Base-by-base conservation (phyloP, 2,113 vertebrate species). In the Cisticola juncidis region DNA sequence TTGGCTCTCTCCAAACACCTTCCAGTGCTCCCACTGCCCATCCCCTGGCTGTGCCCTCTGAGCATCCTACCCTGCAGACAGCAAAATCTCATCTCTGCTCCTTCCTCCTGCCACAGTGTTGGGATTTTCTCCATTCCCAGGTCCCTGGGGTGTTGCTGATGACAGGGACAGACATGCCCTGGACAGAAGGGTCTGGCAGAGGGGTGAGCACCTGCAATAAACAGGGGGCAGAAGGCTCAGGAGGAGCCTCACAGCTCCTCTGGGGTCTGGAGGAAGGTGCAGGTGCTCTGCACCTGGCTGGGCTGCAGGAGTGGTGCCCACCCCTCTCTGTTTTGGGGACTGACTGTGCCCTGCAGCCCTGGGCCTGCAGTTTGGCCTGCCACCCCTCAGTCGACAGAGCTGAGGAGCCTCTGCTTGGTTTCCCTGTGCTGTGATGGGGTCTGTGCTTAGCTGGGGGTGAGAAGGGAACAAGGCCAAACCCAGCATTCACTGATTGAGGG, bases 341-440 rank as follows among this genome's bases (percentile, higher is more conserved):
- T 14, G 42, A 2, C 29, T 33, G n/a, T 8, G 19, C 14, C 40
- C 62, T 26, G 29, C 2, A 16, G 58, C 29, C 36, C 38, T 4
- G 0, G 44, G 17, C 21, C 4, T 1, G 8, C 33, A 45, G 24
- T 44, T 68, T 0, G 3, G 2, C 12, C 53, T 62, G 53, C 13
- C 4, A 5, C 40, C 20, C 44, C 12, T 36, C 2, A 4, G 22
- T 33, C 40, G 31, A 8, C 47, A n/a, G 0, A 19, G 4, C 8
- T 1, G 0, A 29, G 69, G 42, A 74, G 31, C 26, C 44, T 26
- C 65, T 69, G 35, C 51, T 36, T 13, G 7, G 5, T 42, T 40
- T 26, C 40, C 40, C 54, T 17, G 2, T 0, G 3, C 45, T 40
- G 22, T 1, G 0, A 0, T 7, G 38, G 29, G 25, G 61, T 38